Evolutionary conservation across 2,888 invertebrate species (phyloP), one percentile per base, ranked within the genome.

Genomic region (Bombyx huttoni): DNA sequence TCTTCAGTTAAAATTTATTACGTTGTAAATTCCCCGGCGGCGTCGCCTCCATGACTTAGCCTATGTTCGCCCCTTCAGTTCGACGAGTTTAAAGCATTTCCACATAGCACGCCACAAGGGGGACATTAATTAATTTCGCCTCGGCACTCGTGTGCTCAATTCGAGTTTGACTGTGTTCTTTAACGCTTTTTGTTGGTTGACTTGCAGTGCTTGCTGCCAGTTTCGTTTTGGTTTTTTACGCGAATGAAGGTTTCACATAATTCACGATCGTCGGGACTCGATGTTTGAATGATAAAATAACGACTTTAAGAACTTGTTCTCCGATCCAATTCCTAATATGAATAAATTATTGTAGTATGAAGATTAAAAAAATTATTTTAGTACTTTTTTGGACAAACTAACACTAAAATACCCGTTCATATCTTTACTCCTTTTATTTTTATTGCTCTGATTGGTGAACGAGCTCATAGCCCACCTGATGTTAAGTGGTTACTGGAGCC

Each of bases 51-150:
- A 76, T 87, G 87, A 86, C 85, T 85, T 82, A 84, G 85, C 79
- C 66, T 73, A 58, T 45, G 35, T 58, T 57, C 65, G 61, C 68
- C 74, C 71, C 76, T 70, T 62, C 58, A 63, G 70, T 69, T 67
- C 69, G 68, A 60, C 66, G 70, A 71, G 73, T 79, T 81, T 79
- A 76, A 80, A 80, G 76, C 71, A 71, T 78, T 79, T 69, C 73
- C 70, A 68, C 56, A 52, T 47, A 63, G 57, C 68, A 62, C 61
- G 61, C 67, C 68, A 70, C 67, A 69, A 74, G 68, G 73, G 73
- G 80, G 72, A 76, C 78, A 78, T 79, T 86, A 83, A 87, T 86
- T 86, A 86, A 84, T 86, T 85, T 81, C 67, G 65, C 73, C 73
- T 68, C 73, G 68, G 70, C 70, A 70, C 69, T 72, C 67, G 70